Conservation (phyloP, 2,797 vertebrate species). For the Echeneis naucrates region DNA sequence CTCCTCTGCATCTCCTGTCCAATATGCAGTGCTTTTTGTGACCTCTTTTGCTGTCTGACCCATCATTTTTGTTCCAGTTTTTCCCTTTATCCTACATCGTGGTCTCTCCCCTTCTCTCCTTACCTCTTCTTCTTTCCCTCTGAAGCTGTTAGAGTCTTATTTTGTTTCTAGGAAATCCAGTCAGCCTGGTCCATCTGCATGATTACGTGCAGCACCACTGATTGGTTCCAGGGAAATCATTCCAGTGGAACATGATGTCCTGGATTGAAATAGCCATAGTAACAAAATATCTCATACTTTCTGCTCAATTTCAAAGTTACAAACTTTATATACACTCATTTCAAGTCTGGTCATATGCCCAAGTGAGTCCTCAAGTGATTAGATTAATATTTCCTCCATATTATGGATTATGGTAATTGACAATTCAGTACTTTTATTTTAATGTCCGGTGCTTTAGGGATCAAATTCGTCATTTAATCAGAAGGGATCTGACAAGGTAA, state of each 20-base stretch:
- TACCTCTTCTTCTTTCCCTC: conserved; percentile 27
- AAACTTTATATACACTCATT: conserved; percentile 61
- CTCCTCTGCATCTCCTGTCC: conserved; percentile 8
- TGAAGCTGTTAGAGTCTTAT: conserved; percentile 41
- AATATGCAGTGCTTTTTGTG: conserved; percentile 14
- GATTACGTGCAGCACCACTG: conserved; percentile 65
- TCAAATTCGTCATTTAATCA: conserved; percentile 63
- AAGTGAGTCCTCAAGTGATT: conserved; percentile 48
- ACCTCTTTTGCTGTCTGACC: background rate
- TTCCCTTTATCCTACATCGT: conserved; percentile 1
- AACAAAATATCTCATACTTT: conserved; percentile 59
- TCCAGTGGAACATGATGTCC: conserved; percentile 68
- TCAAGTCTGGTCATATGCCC: conserved; percentile 44
- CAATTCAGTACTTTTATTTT: conserved; percentile 60
- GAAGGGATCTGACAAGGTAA: conserved; percentile 52
- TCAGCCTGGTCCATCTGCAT: conserved; percentile 64
- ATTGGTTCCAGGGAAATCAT: conserved; percentile 71
- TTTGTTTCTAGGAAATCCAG: conserved; percentile 67
- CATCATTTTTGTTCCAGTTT: conserved; percentile 3
- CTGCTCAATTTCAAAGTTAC: conserved; percentile 51
- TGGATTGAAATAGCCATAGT: conserved; percentile 60
- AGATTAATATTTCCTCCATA: conserved; percentile 50
- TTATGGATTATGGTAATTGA: conserved; percentile 60
- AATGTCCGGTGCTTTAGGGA: conserved; percentile 38
- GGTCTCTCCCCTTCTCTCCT: background rate